Percentiles rank a stretch among this genome's conserved stretches.
Conservation (phyloP, 2,797 vertebrate species). For the Paedocypris micromegethes region DNA sequence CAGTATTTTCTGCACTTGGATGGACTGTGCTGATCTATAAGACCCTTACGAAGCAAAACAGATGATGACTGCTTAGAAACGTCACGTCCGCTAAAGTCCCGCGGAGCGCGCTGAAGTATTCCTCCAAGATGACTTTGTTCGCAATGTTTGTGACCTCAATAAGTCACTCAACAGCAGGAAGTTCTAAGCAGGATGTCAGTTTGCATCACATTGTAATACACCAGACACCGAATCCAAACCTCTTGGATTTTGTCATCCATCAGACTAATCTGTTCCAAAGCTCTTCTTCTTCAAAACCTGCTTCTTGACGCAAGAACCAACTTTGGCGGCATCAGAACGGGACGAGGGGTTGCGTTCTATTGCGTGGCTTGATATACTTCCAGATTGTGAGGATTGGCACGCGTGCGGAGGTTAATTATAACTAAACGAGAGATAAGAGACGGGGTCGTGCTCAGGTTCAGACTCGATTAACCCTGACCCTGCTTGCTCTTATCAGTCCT, state of each 20-base stretch:
- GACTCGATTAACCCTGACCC: conserved; percentile 21
- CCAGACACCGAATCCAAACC: conserved; percentile 15
- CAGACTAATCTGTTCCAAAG: conserved; percentile 25
- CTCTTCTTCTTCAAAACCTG: conserved; percentile 9
- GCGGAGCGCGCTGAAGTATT: background rate
- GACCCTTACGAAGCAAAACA: too few species aligned
- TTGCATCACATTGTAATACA: conserved; percentile 17
- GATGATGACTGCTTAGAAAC: background rate
- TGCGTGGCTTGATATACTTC: background rate
- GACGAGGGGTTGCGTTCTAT: background rate
- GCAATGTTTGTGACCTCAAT: conserved; percentile 34
- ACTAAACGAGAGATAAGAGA: conserved; percentile 19
- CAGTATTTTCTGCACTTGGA: too few species aligned
- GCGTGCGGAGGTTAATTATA: conserved; percentile 23
- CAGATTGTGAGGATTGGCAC: conserved; percentile 2
- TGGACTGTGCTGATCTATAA: too few species aligned
- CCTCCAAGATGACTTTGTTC: conserved; percentile 17
- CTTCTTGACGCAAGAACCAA: conserved; percentile 10
- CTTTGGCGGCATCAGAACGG: background rate
- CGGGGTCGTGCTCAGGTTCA: conserved; percentile 17
- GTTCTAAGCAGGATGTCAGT: conserved; percentile 29
- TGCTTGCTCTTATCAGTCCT: conserved; percentile 22
- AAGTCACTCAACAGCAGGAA: conserved; percentile 28
- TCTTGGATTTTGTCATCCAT: conserved; percentile 22
- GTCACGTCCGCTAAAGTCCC: background rate